These are phyloP conservation scores for Xiphorhynchus elegans DNA, from an alignment of 2,113 vertebrate genomes.

Conservation along the genomic window DNA sequence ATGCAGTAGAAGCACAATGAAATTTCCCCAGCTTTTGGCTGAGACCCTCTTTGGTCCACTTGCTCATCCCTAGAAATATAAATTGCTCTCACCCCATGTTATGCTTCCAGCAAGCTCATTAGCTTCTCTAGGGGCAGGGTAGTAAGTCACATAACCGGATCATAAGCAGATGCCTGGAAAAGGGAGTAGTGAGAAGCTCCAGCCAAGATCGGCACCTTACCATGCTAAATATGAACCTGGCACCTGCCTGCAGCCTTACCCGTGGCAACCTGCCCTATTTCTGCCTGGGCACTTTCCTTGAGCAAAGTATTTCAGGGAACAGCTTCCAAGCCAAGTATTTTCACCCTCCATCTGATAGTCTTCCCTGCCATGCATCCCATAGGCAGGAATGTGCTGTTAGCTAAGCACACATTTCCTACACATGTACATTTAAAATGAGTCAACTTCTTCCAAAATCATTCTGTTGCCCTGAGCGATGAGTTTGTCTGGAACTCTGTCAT, in stretches of 20 bases:
- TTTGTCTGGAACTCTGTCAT: neutral
- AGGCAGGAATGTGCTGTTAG: neutral
- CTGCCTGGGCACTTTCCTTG: neutral
- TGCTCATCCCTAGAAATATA: neutral
- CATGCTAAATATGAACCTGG: neutral
- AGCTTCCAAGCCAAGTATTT: neutral
- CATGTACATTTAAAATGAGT: neutral
- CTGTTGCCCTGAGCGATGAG: neutral
- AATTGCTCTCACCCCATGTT: neutral
- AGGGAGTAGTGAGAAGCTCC: neutral
- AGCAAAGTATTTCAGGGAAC: neutral
- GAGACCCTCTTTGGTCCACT: neutral
- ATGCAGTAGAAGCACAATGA: accelerated
- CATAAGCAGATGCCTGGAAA: neutral
- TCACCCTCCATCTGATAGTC: neutral
- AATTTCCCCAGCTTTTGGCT: neutral
- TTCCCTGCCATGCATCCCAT: neutral
- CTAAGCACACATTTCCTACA: neutral
- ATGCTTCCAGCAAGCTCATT: neutral
- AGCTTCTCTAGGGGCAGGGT: neutral
- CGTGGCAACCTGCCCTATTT: neutral
- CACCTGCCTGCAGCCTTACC: accelerated
- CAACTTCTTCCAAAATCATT: neutral
- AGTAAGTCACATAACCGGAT: neutral
- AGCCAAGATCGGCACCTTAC: neutral